Conservation (phyloP, 2,888 invertebrate genomes). For the Miltochrista miniata region DNA sequence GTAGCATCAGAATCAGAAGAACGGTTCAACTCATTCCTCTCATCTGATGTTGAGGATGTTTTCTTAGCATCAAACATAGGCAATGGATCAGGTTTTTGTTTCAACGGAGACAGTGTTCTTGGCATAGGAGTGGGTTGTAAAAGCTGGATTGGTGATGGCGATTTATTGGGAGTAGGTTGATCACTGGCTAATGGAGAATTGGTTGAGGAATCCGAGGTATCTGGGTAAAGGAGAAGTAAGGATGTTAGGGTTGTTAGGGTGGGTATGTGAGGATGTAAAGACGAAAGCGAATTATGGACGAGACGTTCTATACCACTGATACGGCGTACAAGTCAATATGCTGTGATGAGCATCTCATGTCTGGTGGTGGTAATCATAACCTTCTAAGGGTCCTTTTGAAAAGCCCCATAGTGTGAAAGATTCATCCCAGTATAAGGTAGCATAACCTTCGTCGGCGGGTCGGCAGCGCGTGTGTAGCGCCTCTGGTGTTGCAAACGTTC, state of each 20-base stretch:
- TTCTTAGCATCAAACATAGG: constrained; percentile 11
- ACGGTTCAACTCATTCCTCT: constrained; percentile 1
- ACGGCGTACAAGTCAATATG: too few species aligned
- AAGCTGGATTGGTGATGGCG: constrained; percentile 6
- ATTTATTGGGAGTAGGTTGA: not conserved
- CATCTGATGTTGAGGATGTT: not conserved
- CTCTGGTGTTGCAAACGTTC: too few species aligned
- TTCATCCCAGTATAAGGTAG: too few species aligned
- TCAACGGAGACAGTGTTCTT: constrained; percentile 27
- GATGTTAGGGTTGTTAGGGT: not conserved
- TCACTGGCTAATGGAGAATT: not conserved
- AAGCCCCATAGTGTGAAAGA: too few species aligned
- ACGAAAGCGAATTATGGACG: too few species aligned
- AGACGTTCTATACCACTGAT: too few species aligned
- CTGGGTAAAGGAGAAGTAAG: not conserved
- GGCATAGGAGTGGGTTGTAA: constrained; percentile 8
- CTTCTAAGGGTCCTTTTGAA: too few species aligned
- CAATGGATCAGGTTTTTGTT: constrained; percentile 28
- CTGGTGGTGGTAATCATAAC: too few species aligned
- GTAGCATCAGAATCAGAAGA: constrained; percentile 1
- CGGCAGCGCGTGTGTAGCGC: too few species aligned
- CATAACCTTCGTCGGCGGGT: too few species aligned
- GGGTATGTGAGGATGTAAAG: too few species aligned
- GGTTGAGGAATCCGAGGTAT: not conserved
- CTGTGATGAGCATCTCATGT: too few species aligned